phyloP scores from a whole-genome alignment of 2,113 vertebrate genomes.

The Apteryx mantelli region DNA sequence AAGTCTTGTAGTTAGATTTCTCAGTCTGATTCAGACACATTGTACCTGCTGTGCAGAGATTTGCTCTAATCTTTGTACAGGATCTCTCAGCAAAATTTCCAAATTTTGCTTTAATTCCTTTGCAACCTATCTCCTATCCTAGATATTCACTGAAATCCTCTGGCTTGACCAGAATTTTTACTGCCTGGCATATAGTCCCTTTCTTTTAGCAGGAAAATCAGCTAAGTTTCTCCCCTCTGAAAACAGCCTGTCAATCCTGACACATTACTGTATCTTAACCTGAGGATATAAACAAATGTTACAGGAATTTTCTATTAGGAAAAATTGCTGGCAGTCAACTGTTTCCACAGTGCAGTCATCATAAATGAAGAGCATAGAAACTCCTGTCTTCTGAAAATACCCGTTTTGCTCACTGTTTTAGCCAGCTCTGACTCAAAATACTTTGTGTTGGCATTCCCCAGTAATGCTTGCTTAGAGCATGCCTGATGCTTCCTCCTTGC shows the following conservation, averaged over 20 bases:
- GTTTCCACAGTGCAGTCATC: not conserved
- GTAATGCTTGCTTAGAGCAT: not conserved
- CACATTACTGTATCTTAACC: not conserved
- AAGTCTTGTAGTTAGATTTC: not conserved
- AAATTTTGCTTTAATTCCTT: not conserved
- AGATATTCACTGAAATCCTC: not conserved
- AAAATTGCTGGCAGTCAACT: not conserved
- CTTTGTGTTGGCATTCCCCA: not conserved
- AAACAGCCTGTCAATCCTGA: not conserved
- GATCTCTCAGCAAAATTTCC: not conserved
- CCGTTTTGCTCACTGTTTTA: not conserved
- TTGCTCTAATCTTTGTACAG: not conserved
- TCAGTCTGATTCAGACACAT: not conserved
- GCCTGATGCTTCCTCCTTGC: not conserved
- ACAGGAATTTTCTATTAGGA: not conserved
- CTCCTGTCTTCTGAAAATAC: not conserved
- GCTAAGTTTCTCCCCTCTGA: not conserved
- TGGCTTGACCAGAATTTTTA: not conserved
- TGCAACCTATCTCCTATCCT: not conserved
- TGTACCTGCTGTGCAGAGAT: not conserved
- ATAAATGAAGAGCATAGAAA: not conserved
- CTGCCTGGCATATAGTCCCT: not conserved
- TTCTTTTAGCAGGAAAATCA: not conserved
- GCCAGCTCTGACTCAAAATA: not conserved
- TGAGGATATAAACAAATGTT: not conserved